Conservation (phyloP, 1,140 invertebrate genomes). For the Andricus grossulariae region DNA sequence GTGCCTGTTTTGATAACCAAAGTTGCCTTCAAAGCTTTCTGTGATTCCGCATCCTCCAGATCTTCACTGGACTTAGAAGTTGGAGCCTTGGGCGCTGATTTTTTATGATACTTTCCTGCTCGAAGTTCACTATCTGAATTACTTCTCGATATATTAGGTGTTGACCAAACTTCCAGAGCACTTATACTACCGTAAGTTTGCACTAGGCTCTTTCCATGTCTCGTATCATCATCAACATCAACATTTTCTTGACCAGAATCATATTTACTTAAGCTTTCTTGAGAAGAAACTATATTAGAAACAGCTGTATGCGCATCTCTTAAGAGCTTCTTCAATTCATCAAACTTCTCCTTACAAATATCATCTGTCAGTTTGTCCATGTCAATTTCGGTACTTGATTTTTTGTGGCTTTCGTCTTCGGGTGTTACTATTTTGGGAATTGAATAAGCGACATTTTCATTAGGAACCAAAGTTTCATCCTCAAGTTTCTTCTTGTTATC, state of each 20-base stretch:
- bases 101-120: slow-evolving; percentile 72
- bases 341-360: slow-evolving; percentile 61
- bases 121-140: slow-evolving; percentile 56
- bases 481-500: slow-evolving; percentile 24
- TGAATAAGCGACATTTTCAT: neutral
- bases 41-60: slow-evolving; percentile 45
- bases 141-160: slow-evolving; percentile 48
- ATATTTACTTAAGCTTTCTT: slow-evolving; percentile 47
- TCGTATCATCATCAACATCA: neutral
- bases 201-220: neutral
- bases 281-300: slow-evolving; percentile 56
- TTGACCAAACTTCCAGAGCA: slow-evolving; percentile 42
- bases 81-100: slow-evolving; percentile 65
- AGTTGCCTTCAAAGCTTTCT: slow-evolving; percentile 66
- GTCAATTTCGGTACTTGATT: slow-evolving; percentile 12
- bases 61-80: slow-evolving; percentile 40
- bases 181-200: neutral
- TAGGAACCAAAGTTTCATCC: slow-evolving; percentile 26
- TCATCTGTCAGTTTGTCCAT: slow-evolving; percentile 51
- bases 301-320: slow-evolving; percentile 60
- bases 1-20: slow-evolving; percentile 69
- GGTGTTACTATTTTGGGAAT: slow-evolving; percentile 44
- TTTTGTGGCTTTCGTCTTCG: slow-evolving; percentile 29
- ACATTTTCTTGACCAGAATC: slow-evolving; percentile 27
- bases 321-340: slow-evolving; percentile 63